These are phyloP conservation scores for Agrotis exclamationis DNA, from an alignment of 2,888 invertebrate genomes.

Conservation along the genomic window DNA sequence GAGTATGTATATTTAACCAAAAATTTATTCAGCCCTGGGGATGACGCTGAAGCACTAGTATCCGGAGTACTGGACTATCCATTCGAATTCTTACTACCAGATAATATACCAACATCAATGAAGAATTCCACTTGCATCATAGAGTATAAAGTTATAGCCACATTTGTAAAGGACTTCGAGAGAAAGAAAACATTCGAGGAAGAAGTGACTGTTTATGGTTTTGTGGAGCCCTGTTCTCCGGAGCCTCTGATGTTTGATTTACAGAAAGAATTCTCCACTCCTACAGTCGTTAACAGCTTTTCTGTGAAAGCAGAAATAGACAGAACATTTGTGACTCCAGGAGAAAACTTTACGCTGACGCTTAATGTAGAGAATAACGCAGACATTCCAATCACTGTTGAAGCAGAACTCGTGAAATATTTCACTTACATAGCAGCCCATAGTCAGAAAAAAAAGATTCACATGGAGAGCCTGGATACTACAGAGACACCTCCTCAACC, in stretches of 20 bases:
- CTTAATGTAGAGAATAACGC: constrained; percentile 39
- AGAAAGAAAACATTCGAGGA: constrained; percentile 13
- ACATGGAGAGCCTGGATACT: constrained; percentile 27
- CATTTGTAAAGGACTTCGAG: constrained; percentile 27
- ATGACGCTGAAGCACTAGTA: not conserved
- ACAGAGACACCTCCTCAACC: constrained; percentile 30
- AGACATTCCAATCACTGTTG: constrained; percentile 31
- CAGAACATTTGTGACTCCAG: constrained; percentile 52
- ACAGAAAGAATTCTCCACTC: constrained; percentile 23
- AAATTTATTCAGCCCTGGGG: constrained; percentile 34
- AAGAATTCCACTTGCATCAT: constrained; percentile 34
- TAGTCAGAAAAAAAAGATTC: not conserved
- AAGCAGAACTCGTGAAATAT: constrained; percentile 43
- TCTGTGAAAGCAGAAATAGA: constrained; percentile 41
- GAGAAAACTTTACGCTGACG: constrained; percentile 41
- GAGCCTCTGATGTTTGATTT: constrained; percentile 48
- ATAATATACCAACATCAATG: constrained; percentile 45
- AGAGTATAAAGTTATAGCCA: constrained; percentile 30
- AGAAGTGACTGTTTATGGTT: constrained; percentile 44
- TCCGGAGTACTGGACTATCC: constrained; percentile 11
- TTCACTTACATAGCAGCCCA: constrained; percentile 27
- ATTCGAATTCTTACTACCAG: constrained; percentile 48
- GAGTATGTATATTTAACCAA: constrained; percentile 48
- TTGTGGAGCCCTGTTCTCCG: constrained; percentile 19
- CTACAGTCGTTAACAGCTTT: not conserved